These are phyloP conservation scores for Periplaneta americana DNA, from an alignment of 1,140 invertebrate species.

Conservation along the genomic window DNA sequence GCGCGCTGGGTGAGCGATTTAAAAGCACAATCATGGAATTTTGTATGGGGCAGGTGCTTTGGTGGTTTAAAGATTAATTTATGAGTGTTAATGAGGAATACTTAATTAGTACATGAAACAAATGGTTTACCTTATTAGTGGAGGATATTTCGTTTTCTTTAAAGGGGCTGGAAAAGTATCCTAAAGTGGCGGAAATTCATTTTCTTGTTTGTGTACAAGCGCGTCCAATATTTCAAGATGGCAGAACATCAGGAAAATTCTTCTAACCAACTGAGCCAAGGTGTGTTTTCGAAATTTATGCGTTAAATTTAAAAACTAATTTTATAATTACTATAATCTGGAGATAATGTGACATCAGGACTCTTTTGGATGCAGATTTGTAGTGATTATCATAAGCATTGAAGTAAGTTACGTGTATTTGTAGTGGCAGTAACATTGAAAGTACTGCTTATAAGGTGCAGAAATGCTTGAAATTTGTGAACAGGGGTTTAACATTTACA, in stretches of 20 bases:
- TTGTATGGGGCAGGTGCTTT: no score
- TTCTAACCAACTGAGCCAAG: constrained; percentile 35
- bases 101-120: not conserved
- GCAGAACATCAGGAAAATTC: constrained; percentile 41
- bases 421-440: not conserved
- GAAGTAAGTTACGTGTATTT: not conserved
- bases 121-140: not conserved
- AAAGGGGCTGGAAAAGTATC: not conserved
- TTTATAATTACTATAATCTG: not conserved
- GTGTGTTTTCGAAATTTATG: constrained; percentile 24
- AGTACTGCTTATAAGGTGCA: not conserved
- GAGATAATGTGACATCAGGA: not conserved
- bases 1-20: not conserved
- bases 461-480: not conserved
- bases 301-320: not conserved
- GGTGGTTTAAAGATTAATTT: not conserved
- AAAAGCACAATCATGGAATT: not conserved
- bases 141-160: not conserved
- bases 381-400: not conserved
- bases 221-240: constrained; percentile 28
- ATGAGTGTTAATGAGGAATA: not conserved
- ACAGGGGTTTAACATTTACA: not conserved
- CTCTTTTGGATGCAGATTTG: no score
- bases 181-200: not conserved
- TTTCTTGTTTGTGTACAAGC: not conserved